Base-by-base conservation (phyloP, 2,797 vertebrate genomes). In the Kryptolebias ocellatus region DNA sequence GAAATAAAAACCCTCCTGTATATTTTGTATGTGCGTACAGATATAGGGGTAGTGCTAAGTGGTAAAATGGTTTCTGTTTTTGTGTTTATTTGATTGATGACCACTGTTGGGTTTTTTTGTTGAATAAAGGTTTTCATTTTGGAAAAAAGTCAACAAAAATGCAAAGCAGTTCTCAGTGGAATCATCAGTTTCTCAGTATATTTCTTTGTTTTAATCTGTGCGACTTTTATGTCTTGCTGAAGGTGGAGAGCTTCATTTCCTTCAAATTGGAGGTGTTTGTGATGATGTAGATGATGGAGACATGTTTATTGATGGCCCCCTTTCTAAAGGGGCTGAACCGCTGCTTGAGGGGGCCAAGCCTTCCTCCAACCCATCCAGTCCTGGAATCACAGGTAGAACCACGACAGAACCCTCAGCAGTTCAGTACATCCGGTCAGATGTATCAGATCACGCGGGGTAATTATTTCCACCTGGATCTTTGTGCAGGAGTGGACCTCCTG, bases 171-270 rank as follows among this genome's bases (percentile, higher is more conserved):
- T 24, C 20, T 24, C 20, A 24, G 20, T 24, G 20, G 20, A 24
- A 24, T 24, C 20, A 24, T 24, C 20, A 24, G 20, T 24, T 24
- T 24, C 20, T 24, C 20, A 24, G 20, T 24, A 34, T 34, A 34
- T 42, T 14, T 42, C 2, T 42, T 2, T 3, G 12, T 42, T 12
- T 42, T 14, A 12, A 42, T 42, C 14, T 11, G 31, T 54, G 46
- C 14, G 7, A 49, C 10, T 65, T 52, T 28, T 79, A 18, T 72
- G 47, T 59, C 20, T 80, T 2, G 66, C 1, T 79, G 20, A 87
- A 99, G 98, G 98, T 91, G 98, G 98, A 94, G 98, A 99, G 85
- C 96, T 99, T 95, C 98, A 99, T 96, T 99, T 99, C 95, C 98
- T 99, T 95, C 98, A 99, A 94, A 99, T 99, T 96, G 98, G 98